Evolutionary conservation across 2,888 invertebrate species (phyloP).

Genomic region (Stegana nigrithorax): DNA sequence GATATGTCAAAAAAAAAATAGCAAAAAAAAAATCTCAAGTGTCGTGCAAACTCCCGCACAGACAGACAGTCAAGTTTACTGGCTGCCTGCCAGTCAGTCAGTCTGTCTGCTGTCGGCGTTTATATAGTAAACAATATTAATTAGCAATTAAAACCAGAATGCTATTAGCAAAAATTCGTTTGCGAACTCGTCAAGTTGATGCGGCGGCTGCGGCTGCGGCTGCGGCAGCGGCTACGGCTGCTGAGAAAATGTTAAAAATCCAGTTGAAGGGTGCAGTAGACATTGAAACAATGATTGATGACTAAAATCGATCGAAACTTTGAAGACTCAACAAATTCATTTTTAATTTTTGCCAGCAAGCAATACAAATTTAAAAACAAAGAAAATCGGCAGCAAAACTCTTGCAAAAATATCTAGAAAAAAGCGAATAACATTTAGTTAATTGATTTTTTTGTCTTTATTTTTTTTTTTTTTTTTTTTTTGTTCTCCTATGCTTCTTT

Average conservation of each 20-base stretch:
- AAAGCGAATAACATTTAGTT: not conserved
- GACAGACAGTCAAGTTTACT: too few species aligned
- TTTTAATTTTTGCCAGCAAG: not conserved
- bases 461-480: not conserved
- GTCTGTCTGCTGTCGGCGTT: conserved; percentile 25
- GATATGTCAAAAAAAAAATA: conserved; percentile 46
- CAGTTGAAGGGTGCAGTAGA: not conserved
- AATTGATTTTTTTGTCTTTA: not conserved
- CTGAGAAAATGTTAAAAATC: too few species aligned
- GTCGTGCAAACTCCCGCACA: too few species aligned
- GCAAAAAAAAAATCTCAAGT: not conserved
- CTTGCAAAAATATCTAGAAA: not conserved
- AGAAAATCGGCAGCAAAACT: not conserved
- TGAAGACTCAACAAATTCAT: not conserved
- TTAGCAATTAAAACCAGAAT: conserved; percentile 47
- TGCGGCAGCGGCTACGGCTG: too few species aligned
- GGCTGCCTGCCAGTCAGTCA: too few species aligned
- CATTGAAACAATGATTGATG: conserved; percentile 34
- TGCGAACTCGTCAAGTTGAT: too few species aligned
- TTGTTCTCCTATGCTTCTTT: not conserved
- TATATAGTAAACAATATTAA: conserved; percentile 43
- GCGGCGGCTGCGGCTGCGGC: too few species aligned
- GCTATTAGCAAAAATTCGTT: too few species aligned
- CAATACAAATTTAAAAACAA: not conserved
- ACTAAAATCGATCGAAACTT: conserved; percentile 12